Evolutionary conservation across 2,113 vertebrate species (phyloP), one percentile per base, ranked within the genome.

Genomic region (Microtus oregoni): DNA sequence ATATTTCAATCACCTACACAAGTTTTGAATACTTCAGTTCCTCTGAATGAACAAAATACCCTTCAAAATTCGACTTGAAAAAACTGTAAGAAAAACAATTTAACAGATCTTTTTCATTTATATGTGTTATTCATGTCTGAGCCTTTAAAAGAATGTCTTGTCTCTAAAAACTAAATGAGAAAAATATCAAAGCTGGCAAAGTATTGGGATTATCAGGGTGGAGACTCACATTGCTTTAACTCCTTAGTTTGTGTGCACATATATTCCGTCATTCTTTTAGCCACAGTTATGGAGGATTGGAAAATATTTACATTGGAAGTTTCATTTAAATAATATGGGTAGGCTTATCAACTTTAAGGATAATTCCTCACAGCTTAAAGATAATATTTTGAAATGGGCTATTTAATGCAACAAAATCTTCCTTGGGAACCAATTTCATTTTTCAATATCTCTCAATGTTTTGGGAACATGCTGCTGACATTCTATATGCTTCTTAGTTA

Each of bases 401-500:
- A 87, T 44, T 73, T 35, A 81, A 89, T 89, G 13, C 47, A 95
- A 91, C 55, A 86, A 93, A 94, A 89, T 63, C 38, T 91, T 79
- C 63, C 90, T 94, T 75, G 72, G 22, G 85, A 89, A 86, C 81
- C 58, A 10, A 17, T 77, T 70, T n/a, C 50, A 86, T n/a, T 52
- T 24, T 76, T 81, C 68, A 93, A 91, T 7, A 85, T 79, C 47
- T 90, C 35, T 93, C 77, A 89, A 85, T 85, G 58, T 75, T 97
- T 95, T 52, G 52, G 58, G 35, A 90, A 91, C 55, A 92, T 28
- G 22, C n/a, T n/a, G n/a, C n/a, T 89, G n/a, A 81, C 35, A 86
- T 94, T 92, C n/a, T 96, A 96, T 50, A 81, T 90, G 50, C 68
- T 91, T 94, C 28, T 86, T 89, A 81, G 44, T 44, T 89, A 95